Conservation (phyloP, 2,797 vertebrate genomes). For the Salmo trutta region DNA sequence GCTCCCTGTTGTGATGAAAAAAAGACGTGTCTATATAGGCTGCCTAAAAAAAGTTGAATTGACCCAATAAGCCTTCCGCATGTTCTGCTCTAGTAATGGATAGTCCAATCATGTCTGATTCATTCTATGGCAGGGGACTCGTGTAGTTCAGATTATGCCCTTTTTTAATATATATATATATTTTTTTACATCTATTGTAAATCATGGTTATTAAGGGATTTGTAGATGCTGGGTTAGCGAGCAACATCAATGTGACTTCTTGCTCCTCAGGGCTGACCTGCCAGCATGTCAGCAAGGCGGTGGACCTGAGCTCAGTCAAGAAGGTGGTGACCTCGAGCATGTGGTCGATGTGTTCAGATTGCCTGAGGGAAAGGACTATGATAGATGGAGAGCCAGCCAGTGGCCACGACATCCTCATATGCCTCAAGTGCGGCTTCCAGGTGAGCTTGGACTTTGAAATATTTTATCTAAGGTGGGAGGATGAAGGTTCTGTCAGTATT, state of each 20-base stretch:
- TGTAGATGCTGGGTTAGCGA: not conserved
- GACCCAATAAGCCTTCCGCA: not conserved
- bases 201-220: not conserved
- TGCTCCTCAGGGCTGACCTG: conserved; percentile 83
- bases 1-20: not conserved
- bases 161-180: not conserved
- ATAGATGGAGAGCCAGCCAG: conserved; percentile 78
- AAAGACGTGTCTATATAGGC: not conserved
- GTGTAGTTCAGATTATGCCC: too few species aligned
- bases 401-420: conserved; percentile 86
- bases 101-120: not conserved
- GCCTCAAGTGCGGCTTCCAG: conserved; percentile 95
- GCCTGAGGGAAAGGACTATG: conserved; percentile 87
- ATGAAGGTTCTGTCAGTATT: not conserved
- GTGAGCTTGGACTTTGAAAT: conserved; percentile 65
- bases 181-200: not conserved
- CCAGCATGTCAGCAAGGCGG: conserved; percentile 89
- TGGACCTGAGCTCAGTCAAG: conserved; percentile 92
- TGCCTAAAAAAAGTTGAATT: not conserved
- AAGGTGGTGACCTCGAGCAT: conserved; percentile 82
- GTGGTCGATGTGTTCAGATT: conserved; percentile 90
- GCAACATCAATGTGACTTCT: not conserved
- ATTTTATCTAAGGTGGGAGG: not conserved
- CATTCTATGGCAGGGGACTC: not conserved
- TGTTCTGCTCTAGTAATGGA: not conserved